Evolutionary conservation across 1,140 invertebrate genomes (phyloP), one percentile per base, ranked within the genome.

Genomic region (Euwallacea similis): DNA sequence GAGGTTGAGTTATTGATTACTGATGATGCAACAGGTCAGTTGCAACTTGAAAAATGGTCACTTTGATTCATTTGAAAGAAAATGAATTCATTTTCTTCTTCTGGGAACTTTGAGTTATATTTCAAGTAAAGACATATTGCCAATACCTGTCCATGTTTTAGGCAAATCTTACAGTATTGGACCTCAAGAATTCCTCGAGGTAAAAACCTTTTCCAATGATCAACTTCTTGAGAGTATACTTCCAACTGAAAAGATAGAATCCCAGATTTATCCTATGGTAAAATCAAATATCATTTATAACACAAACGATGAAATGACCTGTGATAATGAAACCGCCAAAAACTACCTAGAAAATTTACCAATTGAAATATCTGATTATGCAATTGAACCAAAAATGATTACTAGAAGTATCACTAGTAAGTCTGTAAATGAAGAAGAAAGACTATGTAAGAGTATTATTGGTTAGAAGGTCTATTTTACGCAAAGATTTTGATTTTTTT

Each of bases 1-100:
- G 69, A 54, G 13, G 79, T 81, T 15, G 80, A 79, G 72, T 75
- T 82, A 50, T 68, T 82, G 47, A 81, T 82, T 44, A 81, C 81
- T n/a, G 80, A 82, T 73, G 79, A 82, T 71, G 73, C 73, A 47
- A 80, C 81, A 43, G 80, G 77, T 76, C 69, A 60, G 15, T 72
- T 13, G 3, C 59, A n/a, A n/a, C 0, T 44, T 61, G 7, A 33
- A 15, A 10, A 15, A 16, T 33, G 7, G 42, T n/a, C n/a, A 42
- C 42, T 61, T 58, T 10, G 7, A 61, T 41, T 42, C 42, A 13
- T 42, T 61, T 11, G 7, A 61, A 61, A 61, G 3, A 69, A 61
- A 69, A 15, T 54, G n/a, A 33, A 53, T 16, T 16, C 50, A 47
- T 44, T 11, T 8, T 15, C 10, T 46, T 43, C 15, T 15, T 72